Base-by-base conservation (phyloP, 1,140 invertebrate species). In the Temnothorax nylanderi region DNA sequence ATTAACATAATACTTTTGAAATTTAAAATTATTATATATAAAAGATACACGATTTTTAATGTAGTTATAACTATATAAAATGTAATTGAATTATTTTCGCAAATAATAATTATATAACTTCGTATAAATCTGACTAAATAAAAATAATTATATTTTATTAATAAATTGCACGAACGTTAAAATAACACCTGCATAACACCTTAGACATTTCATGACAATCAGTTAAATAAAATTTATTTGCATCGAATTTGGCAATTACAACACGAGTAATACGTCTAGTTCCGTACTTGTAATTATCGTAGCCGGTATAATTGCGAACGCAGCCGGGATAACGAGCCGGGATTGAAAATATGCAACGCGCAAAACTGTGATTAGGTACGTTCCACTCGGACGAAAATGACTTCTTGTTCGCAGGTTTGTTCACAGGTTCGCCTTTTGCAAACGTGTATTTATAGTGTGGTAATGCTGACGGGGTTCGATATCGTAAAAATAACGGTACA, bases 401-500 rank as follows among this genome's bases (percentile, higher is more conserved):
- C 8, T 67, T 8, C 60, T 69, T 54, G 21, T 76, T 76, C 54
- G 21, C 37, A 76, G 6, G 4, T 13, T 65, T 51, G 56, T 58
- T 81, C 58, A 13, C 49, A 32, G n/a, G 13, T 49, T 62, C 13
- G 58, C 37, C 47, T 58, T 78, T 87, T 76, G 44, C 84, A 64
- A 87, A 87, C 72, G 77, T 18, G 26, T 90, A 90, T 90, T 90
- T 89, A 88, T 90, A 90, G 89, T 85, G 5, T 32, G 13, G 64
- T 69, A 58, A 78, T 74, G 44, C 16, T 58, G 58, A 58, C 47
- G 49, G 62, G 49, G 21, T 67, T 90, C 80, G 86, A 90, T 90
- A 90, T 90, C 80, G 41, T 88, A 87, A 89, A 90, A 90, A 90
- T 90, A 90, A 90, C 89, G 74, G 41, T 85, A 87, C 37, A 54